A percentile compares a stretch with the other conserved stretches of the same genome.
Conservation (phyloP, 2,888 invertebrate species). For the Drosophila buzzatii region DNA sequence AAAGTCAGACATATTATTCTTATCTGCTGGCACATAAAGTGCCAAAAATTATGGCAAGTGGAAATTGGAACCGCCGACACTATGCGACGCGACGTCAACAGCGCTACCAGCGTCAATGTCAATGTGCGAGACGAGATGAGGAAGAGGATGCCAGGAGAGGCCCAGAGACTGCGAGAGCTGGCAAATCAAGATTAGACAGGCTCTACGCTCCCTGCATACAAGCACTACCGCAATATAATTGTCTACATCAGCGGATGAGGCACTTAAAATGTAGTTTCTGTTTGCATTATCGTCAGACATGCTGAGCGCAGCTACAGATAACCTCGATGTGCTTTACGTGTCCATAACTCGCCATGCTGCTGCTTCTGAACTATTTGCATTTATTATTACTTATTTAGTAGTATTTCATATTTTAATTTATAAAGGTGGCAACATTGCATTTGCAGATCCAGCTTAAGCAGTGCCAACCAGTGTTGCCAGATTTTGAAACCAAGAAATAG, state of each 20-base stretch:
- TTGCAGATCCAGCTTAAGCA: neutral
- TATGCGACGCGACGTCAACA: conserved; percentile 22
- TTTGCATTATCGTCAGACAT: neutral
- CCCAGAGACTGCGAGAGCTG: neutral
- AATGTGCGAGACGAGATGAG: conserved; percentile 19
- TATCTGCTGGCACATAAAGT: conserved; percentile 70
- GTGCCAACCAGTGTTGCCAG: no score
- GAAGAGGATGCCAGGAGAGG: neutral
- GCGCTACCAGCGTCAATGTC: conserved; percentile 36
- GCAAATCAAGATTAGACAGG: neutral
- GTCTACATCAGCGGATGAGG: conserved; percentile 10
- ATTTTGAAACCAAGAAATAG: no score
- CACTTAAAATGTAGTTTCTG: conserved; percentile 14
- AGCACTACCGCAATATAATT: conserved; percentile 9
- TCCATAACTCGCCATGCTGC: neutral
- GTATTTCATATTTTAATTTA: neutral
- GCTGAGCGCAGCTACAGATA: conserved; percentile 5
- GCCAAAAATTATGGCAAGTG: conserved; percentile 76
- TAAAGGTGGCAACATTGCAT: neutral
- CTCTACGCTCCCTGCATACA: conserved; percentile 16
- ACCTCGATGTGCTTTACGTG: neutral
- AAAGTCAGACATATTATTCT: conserved; percentile 54
- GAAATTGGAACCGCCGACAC: conserved; percentile 58
- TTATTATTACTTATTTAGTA: neutral
- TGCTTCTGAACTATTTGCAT: neutral